Conservation (phyloP, 2,113 vertebrate genomes). For the Leptobrachium leishanense region DNA sequence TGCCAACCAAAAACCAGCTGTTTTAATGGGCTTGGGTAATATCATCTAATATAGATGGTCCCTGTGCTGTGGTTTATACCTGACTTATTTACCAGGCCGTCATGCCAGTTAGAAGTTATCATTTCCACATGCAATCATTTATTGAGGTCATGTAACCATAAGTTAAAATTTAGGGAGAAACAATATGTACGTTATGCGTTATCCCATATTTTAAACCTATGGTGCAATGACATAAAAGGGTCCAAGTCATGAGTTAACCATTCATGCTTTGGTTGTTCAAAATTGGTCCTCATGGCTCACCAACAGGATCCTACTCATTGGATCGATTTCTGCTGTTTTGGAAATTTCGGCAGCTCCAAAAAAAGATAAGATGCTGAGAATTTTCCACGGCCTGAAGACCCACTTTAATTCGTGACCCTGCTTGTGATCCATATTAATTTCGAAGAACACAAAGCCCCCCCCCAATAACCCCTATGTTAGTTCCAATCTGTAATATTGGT, state of each 20-base stretch:
- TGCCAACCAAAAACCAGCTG: conserved; percentile 41
- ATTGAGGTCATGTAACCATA: not conserved
- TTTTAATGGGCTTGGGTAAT: conserved; percentile 20
- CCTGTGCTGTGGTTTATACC: not conserved
- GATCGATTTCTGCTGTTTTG: too few relatives aligned
- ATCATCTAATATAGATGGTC: conserved; percentile 2
- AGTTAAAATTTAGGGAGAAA: not conserved
- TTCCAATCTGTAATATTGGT: too few relatives aligned
- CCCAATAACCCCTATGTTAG: too few relatives aligned
- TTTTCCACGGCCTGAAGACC: too few relatives aligned
- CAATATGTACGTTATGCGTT: not conserved
- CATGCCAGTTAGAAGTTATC: not conserved
- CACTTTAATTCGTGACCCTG: too few relatives aligned
- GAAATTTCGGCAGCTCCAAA: too few relatives aligned
- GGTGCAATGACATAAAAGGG: not conserved
- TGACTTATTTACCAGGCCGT: not conserved
- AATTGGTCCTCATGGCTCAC: too few relatives aligned
- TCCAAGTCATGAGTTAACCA: not conserved
- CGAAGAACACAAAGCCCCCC: too few relatives aligned
- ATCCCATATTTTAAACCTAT: not conserved
- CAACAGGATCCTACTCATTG: too few relatives aligned
- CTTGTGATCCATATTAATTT: too few relatives aligned
- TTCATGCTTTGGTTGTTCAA: too few relatives aligned
- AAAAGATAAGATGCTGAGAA: too few relatives aligned
- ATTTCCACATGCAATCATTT: not conserved